These are phyloP conservation scores for Caenorhabditis remanei DNA, from an alignment of 1,140 invertebrate species.

Conservation along the genomic window DNA sequence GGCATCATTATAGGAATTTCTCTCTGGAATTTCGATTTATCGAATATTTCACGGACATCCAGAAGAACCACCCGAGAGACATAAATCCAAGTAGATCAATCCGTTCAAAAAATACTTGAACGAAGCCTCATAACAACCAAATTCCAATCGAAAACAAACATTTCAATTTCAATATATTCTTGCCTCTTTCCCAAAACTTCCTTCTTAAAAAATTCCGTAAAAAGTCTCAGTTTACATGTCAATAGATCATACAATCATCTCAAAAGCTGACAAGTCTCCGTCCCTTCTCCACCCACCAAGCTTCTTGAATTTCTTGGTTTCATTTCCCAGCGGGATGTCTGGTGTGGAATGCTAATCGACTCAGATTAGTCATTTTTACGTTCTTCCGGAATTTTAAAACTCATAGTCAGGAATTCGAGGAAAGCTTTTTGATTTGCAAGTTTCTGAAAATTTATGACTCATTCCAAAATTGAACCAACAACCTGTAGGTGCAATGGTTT, in stretches of 20 bases:
- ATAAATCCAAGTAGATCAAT: too few species aligned
- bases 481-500: too few species aligned
- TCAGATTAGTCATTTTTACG: constrained; percentile 21
- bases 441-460: neutral
- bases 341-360: constrained; percentile 9
- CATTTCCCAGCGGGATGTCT: neutral
- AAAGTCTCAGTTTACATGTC: neutral
- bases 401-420: neutral
- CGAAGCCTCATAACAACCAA: too few species aligned
- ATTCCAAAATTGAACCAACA: too few species aligned
- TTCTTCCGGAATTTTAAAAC: neutral
- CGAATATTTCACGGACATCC: too few species aligned
- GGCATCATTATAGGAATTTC: too few species aligned
- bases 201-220: too few species aligned
- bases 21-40: too few species aligned
- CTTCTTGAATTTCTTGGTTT: constrained; percentile 9
- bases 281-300: neutral
- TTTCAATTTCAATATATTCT: neutral
- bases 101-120: too few species aligned
- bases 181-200: neutral
- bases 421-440: neutral
- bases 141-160: too few species aligned
- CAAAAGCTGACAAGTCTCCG: neutral
- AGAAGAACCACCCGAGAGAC: too few species aligned
- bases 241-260: neutral